A percentile compares a stretch with the other conserved stretches of the same genome.
Conservation (phyloP, 2,888 invertebrate species). For the Drosophila bunnanda region DNA sequence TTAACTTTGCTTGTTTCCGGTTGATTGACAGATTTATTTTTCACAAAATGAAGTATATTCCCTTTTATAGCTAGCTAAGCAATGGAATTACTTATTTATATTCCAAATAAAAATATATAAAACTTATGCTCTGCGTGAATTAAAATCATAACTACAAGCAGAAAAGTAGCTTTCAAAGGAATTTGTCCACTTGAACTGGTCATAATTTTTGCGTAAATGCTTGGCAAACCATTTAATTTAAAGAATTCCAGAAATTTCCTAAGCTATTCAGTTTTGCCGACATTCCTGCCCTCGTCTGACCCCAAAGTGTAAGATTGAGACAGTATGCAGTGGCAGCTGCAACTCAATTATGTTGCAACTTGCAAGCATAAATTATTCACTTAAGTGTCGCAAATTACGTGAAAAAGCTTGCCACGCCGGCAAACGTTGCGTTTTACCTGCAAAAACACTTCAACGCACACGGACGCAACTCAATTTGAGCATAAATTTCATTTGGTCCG, state of each 20-base stretch:
- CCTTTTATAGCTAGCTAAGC: not conserved
- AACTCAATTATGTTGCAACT: slow-evolving; percentile 63
- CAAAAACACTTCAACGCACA: slow-evolving; percentile 54
- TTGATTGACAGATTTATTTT: slow-evolving; percentile 7
- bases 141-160: not conserved
- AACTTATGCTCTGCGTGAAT: not conserved
- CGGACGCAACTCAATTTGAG: slow-evolving; percentile 73
- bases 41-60: not conserved
- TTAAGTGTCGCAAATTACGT: slow-evolving; percentile 64
- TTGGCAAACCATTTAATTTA: not conserved
- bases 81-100: not conserved
- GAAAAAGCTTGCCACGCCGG: slow-evolving; percentile 43
- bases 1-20: not conserved
- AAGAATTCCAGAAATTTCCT: not conserved
- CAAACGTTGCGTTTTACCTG: slow-evolving; percentile 38
- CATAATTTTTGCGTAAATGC: not conserved
- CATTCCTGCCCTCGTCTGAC: slow-evolving; percentile 34
- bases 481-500: slow-evolving; percentile 64
- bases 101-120: too few relatives aligned
- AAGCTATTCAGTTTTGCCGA: not conserved
- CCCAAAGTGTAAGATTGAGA: slow-evolving; percentile 29
- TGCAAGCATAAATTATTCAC: slow-evolving; percentile 69
- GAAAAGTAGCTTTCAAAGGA: not conserved
- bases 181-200: not conserved
- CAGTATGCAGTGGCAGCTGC: slow-evolving; percentile 26